Evolutionary conservation across 1,140 invertebrate genomes (phyloP).

Genomic region (Cydia splendana): DNA sequence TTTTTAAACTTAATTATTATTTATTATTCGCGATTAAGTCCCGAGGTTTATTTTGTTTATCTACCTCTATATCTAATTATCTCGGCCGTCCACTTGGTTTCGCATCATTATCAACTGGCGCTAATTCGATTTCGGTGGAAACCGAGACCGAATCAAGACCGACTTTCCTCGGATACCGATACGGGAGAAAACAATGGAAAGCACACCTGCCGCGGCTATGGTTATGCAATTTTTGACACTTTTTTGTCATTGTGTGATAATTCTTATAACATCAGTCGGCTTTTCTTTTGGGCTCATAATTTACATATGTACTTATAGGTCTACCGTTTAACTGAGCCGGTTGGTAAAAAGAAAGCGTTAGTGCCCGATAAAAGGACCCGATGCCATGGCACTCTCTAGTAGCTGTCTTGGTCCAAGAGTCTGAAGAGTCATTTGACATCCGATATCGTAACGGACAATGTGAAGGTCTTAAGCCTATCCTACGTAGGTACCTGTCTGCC

Average conservation of each 20-base stretch:
- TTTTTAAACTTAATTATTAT: too few species aligned
- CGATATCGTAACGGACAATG: too few species aligned
- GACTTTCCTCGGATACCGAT: conserved; percentile 1
- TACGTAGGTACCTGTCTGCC: too few species aligned
- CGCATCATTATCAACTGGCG: neutral
- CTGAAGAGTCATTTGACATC: too few species aligned
- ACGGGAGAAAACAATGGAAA: conserved; percentile 18
- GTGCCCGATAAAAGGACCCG: too few species aligned
- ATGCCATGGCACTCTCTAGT: too few species aligned
- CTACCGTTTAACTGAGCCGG: too few species aligned
- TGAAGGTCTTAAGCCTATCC: too few species aligned
- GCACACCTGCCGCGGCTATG: neutral
- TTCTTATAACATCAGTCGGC: neutral
- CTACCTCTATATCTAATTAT: neutral
- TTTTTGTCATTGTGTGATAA: neutral
- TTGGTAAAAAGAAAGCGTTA: too few species aligned
- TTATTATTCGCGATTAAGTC: too few species aligned
- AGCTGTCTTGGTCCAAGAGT: too few species aligned
- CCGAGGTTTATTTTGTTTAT: neutral
- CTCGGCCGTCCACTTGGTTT: neutral
- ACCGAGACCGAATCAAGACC: neutral
- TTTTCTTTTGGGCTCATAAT: neutral
- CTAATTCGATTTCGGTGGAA: conserved; percentile 17
- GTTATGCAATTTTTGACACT: neutral
- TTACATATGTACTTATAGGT: too few species aligned